Evolutionary conservation across 1,140 invertebrate genomes (phyloP).

Genomic region (Eueides isabella): DNA sequence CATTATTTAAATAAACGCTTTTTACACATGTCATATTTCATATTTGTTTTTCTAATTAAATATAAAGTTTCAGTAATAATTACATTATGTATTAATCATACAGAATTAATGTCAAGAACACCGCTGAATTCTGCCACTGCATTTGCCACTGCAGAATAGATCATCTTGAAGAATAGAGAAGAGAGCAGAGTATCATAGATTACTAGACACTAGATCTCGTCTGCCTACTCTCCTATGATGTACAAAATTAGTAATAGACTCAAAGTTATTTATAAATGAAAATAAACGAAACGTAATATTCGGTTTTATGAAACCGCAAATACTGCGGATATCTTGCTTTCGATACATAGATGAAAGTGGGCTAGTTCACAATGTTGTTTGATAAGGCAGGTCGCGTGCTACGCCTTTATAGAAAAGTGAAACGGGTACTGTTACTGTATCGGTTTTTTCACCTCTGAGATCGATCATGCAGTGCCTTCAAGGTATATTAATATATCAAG

Average conservation of each 20-base stretch:
- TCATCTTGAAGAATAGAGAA: too few relatives aligned
- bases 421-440: constrained; percentile 34
- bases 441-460: not conserved
- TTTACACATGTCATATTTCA: too few relatives aligned
- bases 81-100: too few relatives aligned
- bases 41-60: too few relatives aligned
- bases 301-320: constrained; percentile 74
- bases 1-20: too few relatives aligned
- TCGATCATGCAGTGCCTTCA: not conserved
- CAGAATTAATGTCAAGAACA: too few relatives aligned
- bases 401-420: constrained; percentile 55
- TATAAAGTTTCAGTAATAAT: too few relatives aligned
- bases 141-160: too few relatives aligned
- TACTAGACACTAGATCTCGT: not conserved
- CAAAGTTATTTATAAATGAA: not conserved
- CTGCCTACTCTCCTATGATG: not conserved
- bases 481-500: not conserved
- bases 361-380: constrained; percentile 60
- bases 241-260: not conserved
- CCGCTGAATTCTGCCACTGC: too few relatives aligned
- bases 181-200: not conserved
- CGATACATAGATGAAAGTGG: constrained; percentile 71
- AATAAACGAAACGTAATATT: constrained; percentile 59
- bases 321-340: constrained; percentile 59
- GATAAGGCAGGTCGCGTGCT: constrained; percentile 59